Evolutionary conservation across 2,797 vertebrate genomes (phyloP).

Genomic region (Melanotaenia maccullochi): DNA sequence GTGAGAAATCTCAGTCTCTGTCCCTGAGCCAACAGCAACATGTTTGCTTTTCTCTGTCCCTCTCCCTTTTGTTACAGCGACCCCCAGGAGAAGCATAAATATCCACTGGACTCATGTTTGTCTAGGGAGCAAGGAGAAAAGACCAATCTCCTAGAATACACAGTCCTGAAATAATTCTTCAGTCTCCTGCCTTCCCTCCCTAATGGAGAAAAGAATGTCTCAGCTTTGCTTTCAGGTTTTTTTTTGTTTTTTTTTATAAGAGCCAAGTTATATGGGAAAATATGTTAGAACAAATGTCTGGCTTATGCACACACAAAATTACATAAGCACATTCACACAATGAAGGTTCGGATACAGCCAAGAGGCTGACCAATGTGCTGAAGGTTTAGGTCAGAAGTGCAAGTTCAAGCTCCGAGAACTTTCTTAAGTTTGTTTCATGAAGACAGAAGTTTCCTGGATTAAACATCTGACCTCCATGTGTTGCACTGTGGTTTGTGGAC

Average conservation of each 20-base stretch:
- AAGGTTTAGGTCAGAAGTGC: slow-evolving; percentile 57
- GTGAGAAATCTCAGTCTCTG: slow-evolving; percentile 59
- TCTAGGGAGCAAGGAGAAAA: slow-evolving; percentile 77
- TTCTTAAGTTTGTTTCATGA: slow-evolving; percentile 39
- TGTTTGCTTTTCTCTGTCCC: slow-evolving; percentile 78
- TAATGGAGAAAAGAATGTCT: slow-evolving; percentile 71
- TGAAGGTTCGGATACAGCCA: slow-evolving; percentile 32
- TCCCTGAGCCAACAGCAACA: slow-evolving; percentile 82
- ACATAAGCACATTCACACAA: slow-evolving; percentile 30
- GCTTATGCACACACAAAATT: slow-evolving; percentile 53
- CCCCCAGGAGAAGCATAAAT: slow-evolving; percentile 84
- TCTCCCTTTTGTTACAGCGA: slow-evolving; percentile 82
- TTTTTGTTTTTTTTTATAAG: slow-evolving; percentile 34
- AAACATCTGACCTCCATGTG: slow-evolving; percentile 15
- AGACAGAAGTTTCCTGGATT: slow-evolving; percentile 19
- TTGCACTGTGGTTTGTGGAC: slow-evolving; percentile 16
- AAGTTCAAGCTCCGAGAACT: slow-evolving; percentile 60
- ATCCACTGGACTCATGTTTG: slow-evolving; percentile 81
- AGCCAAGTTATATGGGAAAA: slow-evolving; percentile 81
- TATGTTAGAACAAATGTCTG: slow-evolving; percentile 74
- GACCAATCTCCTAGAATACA: slow-evolving; percentile 83
- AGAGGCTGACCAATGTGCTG: slow-evolving; percentile 38
- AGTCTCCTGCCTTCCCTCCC: slow-evolving; percentile 64
- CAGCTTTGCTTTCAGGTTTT: slow-evolving; percentile 40
- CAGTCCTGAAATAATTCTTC: slow-evolving; percentile 81